phyloP scores from a whole-genome alignment of 2,888 invertebrate species.

The Perdita meconis region DNA sequence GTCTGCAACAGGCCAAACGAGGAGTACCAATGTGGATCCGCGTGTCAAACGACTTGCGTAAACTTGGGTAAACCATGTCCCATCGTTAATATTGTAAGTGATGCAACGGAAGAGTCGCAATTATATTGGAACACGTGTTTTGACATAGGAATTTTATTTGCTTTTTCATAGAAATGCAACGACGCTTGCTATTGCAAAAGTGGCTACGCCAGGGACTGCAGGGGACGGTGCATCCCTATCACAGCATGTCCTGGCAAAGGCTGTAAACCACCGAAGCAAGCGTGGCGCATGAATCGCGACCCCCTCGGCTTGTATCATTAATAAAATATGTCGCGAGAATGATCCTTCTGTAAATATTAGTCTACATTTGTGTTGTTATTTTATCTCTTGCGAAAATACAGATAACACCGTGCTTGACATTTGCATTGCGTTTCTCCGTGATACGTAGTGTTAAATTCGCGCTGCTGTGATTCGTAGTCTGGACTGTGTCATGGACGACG shows the following conservation, averaged over 20 bases:
- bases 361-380: neutral
- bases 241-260: neutral
- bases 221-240: slow-evolving; percentile 25
- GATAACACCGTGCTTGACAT: slow-evolving; percentile 2
- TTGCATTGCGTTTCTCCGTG: neutral
- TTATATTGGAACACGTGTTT: neutral
- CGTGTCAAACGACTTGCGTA: slow-evolving; percentile 47
- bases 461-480: no score
- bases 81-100: slow-evolving; percentile 50
- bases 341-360: neutral
- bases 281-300: no score
- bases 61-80: slow-evolving; percentile 23
- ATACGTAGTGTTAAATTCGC: no score
- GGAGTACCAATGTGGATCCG: slow-evolving; percentile 51
- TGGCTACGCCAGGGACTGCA: slow-evolving; percentile 35
- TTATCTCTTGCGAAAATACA: neutral
- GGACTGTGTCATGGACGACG: no score
- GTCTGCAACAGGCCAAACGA: slow-evolving; percentile 36
- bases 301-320: no score
- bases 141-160: neutral
- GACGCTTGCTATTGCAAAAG: slow-evolving; percentile 49
- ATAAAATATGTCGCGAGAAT: neutral
- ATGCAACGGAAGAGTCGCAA: neutral
- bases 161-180: slow-evolving; percentile 52
- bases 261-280: accelerated